Evolutionary conservation across 2,888 invertebrate species (phyloP).

Genomic region (Trachelus stipa): DNA sequence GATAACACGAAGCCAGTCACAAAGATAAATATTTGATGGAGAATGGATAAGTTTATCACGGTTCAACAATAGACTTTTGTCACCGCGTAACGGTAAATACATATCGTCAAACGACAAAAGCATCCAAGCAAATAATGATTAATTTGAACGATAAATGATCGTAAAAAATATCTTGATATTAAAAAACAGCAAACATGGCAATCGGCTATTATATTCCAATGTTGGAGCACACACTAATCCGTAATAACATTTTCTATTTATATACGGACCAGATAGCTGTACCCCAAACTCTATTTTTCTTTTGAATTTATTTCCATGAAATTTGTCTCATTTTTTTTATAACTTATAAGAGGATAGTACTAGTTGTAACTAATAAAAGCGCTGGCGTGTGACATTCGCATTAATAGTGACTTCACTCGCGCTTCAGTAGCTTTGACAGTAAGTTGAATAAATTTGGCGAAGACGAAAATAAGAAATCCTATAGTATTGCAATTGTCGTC

Average conservation of each 20-base stretch:
- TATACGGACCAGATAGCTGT: neutral
- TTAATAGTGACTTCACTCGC: too few relatives aligned
- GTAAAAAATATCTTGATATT: neutral
- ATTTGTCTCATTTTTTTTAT: too few relatives aligned
- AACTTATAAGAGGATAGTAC: neutral
- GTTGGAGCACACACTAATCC: neutral
- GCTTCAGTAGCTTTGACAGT: neutral
- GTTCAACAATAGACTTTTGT: neutral
- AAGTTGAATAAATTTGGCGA: neutral
- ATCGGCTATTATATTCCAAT: neutral
- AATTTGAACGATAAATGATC: neutral
- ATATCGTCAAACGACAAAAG: too few relatives aligned
- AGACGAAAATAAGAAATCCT: neutral
- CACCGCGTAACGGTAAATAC: neutral
- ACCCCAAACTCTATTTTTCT: too few relatives aligned
- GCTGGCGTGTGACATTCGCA: too few relatives aligned
- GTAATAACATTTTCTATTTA: neutral
- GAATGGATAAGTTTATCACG: neutral
- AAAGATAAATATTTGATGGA: neutral
- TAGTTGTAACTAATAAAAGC: neutral
- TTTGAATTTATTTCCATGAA: too few relatives aligned
- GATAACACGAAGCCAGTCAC: neutral
- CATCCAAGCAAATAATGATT: too few relatives aligned
- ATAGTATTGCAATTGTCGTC: neutral
- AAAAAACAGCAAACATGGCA: neutral